These are phyloP conservation scores for Epinotia demarniana DNA, from an alignment of 2,888 invertebrate genomes.

Conservation along the genomic window DNA sequence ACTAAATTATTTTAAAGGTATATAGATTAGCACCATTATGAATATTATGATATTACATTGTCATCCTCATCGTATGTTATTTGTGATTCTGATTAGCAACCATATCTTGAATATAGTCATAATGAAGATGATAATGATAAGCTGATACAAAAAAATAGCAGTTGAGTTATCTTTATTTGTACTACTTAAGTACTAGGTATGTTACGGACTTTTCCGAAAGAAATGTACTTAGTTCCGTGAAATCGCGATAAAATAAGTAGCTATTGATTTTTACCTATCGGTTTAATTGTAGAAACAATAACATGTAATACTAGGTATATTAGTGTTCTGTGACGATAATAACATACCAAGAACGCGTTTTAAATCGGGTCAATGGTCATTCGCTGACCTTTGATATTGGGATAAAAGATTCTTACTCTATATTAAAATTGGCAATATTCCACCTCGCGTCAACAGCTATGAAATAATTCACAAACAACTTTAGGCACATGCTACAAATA, in stretches of 20 bases:
- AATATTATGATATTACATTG: too few species aligned
- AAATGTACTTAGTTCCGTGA: neutral
- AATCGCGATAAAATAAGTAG: neutral
- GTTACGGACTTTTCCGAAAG: neutral
- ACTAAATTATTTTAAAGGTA: too few species aligned
- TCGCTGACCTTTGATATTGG: conserved; percentile 41
- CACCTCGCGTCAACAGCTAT: conserved; percentile 26
- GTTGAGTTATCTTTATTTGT: too few species aligned
- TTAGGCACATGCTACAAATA: neutral
- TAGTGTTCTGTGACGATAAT: neutral
- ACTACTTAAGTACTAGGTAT: too few species aligned
- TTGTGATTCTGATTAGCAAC: too few species aligned
- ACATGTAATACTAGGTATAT: too few species aligned
- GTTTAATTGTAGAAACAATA: neutral
- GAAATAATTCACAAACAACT: conserved; percentile 18
- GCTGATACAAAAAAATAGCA: too few species aligned
- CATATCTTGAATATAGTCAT: too few species aligned
- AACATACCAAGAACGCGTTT: conserved; percentile 21
- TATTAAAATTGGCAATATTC: conserved; percentile 40
- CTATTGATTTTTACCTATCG: neutral
- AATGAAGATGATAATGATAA: too few species aligned
- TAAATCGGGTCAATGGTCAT: conserved; percentile 32
- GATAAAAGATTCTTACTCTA: conserved; percentile 30
- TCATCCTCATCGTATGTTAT: too few species aligned
- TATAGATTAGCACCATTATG: too few species aligned